Evolutionary conservation across 2,888 invertebrate genomes (phyloP).

Genomic region (Helicoverpa assulta): DNA sequence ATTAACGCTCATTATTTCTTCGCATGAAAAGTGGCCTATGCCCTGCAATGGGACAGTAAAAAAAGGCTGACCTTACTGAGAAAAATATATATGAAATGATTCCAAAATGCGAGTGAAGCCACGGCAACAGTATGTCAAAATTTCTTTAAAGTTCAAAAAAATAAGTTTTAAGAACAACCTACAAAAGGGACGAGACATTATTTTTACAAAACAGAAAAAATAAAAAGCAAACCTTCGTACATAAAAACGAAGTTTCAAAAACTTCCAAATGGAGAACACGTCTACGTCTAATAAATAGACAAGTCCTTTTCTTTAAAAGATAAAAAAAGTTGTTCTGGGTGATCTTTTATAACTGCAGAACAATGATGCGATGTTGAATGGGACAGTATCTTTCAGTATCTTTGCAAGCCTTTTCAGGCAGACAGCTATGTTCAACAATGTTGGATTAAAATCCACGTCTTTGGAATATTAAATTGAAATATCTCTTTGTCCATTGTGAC

Average conservation of each 20-base stretch:
- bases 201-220: background rate
- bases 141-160: background rate
- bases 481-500: constrained; percentile 23
- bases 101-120: background rate
- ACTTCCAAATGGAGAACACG: constrained; percentile 15
- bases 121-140: background rate
- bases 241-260: background rate
- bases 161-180: background rate
- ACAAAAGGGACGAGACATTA: background rate
- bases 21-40: too few relatives aligned
- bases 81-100: background rate
- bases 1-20: too few relatives aligned
- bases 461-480: constrained; percentile 45
- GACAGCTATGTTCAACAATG: constrained; percentile 37
- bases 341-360: constrained; percentile 42
- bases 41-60: too few relatives aligned
- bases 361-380: constrained; percentile 46
- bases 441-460: constrained; percentile 45
- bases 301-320: constrained; percentile 11
- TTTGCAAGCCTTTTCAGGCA: constrained; percentile 50
- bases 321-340: constrained; percentile 39
- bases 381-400: constrained; percentile 35
- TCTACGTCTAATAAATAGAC: constrained; percentile 14
- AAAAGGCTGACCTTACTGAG: too few relatives aligned
- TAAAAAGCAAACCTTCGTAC: background rate